phyloP scores from a whole-genome alignment of 2,113 vertebrate species.

The Heliornis fulica region DNA sequence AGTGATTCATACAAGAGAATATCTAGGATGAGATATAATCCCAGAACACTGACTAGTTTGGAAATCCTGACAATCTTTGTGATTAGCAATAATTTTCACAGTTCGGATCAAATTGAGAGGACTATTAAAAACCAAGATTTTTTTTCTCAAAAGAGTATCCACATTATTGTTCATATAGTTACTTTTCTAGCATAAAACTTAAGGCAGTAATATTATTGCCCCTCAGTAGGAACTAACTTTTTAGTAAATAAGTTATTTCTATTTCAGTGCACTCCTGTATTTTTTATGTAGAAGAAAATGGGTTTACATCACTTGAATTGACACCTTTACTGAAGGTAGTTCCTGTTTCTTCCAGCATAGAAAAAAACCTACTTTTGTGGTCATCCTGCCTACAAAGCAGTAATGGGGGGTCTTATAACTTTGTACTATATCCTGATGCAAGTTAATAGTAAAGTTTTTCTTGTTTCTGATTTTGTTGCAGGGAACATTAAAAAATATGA shows the following conservation, averaged over 20 bases:
- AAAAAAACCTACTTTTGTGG: background rate
- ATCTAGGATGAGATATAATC: rapidly evolving
- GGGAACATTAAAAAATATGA: background rate
- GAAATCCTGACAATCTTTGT: background rate
- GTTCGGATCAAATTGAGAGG: background rate
- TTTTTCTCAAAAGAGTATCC: background rate
- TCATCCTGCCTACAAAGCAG: background rate
- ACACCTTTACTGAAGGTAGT: background rate
- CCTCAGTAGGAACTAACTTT: background rate
- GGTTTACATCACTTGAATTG: background rate
- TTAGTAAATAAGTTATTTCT: background rate
- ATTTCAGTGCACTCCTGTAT: background rate
- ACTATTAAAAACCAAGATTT: background rate
- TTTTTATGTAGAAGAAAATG: background rate
- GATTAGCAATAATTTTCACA: background rate
- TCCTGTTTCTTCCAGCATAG: background rate
- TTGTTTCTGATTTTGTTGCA: background rate
- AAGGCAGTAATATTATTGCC: background rate
- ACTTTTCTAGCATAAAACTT: background rate
- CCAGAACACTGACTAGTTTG: background rate
- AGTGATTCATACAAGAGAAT: background rate
- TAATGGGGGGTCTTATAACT: background rate
- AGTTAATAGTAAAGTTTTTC: background rate
- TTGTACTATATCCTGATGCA: background rate
- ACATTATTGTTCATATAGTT: background rate